Percentiles rank a stretch among this genome's conserved stretches.
Evolutionary conservation across 30 jellyfish, hydroid and myxozoan species (phyloP).

Genomic region (Aurelia aurita): DNA sequence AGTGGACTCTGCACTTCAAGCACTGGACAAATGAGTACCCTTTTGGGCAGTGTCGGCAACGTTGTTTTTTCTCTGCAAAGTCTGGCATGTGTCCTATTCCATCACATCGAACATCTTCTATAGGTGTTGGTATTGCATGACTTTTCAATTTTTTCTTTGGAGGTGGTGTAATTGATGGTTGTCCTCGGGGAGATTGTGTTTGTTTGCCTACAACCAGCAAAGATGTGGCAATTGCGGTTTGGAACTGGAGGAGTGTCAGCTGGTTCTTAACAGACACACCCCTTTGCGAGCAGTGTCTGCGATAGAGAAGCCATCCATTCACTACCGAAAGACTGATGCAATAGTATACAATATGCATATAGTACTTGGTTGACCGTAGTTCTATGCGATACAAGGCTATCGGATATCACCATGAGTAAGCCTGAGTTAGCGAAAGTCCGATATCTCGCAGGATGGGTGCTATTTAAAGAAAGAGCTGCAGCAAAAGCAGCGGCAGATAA

Average conservation of each 20-base stretch:
- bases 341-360: constrained; percentile 6
- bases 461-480: too few relatives aligned
- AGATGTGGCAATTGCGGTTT: constrained; percentile 2
- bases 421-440: too few relatives aligned
- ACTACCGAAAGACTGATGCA: constrained; percentile 5
- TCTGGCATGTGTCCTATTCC: constrained; percentile 15
- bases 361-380: constrained; percentile 6
- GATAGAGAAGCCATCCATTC: constrained; percentile 25
- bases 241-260: not conserved
- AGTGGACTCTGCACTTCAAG: constrained; percentile 1
- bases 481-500: too few relatives aligned
- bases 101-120: constrained; percentile 13
- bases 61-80: constrained; percentile 8
- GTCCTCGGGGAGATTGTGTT: constrained; percentile 3
- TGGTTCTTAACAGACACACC: too few relatives aligned
- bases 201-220: not conserved
- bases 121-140: constrained; percentile 17
- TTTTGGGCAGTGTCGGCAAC: constrained; percentile 1
- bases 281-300: constrained; percentile 21
- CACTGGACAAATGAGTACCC: constrained; percentile 13
- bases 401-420: too few relatives aligned
- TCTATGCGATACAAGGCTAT: constrained; percentile 8
- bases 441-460: too few relatives aligned
- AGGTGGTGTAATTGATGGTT: constrained; percentile 8
- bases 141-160: constrained; percentile 2